A percentile compares a stretch with the other conserved stretches of the same genome.
phyloP scores from a whole-genome alignment of 2,888 invertebrate genomes.

The Eupsilia transversa region DNA sequence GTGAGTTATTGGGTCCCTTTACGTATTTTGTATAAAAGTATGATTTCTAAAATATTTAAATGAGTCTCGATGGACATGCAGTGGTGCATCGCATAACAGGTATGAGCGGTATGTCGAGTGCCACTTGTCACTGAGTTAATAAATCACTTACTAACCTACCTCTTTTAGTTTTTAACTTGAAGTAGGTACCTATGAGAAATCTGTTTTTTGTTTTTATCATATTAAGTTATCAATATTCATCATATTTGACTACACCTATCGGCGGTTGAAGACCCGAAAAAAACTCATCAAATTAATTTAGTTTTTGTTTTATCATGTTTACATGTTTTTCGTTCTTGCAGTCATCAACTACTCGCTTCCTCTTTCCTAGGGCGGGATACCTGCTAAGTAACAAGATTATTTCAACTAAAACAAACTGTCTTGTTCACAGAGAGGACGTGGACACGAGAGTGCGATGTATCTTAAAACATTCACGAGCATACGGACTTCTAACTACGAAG shows the following conservation, averaged over 20 bases:
- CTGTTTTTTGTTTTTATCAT: no score
- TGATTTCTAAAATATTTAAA: conserved; percentile 29
- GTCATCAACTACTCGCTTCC: background rate
- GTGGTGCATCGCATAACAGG: background rate
- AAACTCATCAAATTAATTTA: no score
- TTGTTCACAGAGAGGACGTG: conserved; percentile 39
- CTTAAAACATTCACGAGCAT: conserved; percentile 15
- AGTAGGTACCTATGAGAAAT: no score
- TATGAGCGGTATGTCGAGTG: conserved; percentile 2
- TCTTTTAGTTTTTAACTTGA: no score
- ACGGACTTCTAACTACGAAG: conserved; percentile 31
- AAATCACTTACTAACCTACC: conserved; percentile 9
- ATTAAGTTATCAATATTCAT: no score
- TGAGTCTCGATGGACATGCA: background rate
- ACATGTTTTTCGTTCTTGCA: background rate
- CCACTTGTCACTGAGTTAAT: conserved; percentile 1
- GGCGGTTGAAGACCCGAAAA: no score
- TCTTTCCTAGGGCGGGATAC: background rate
- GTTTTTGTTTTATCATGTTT: no score
- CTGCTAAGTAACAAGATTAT: background rate
- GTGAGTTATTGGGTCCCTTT: no score
- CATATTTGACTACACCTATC: no score
- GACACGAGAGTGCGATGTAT: conserved; percentile 34
- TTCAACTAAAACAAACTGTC: background rate
- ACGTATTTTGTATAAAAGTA: no score